Conservation (phyloP, 1,140 invertebrate species). For the Zaprionus gabonicus region DNA sequence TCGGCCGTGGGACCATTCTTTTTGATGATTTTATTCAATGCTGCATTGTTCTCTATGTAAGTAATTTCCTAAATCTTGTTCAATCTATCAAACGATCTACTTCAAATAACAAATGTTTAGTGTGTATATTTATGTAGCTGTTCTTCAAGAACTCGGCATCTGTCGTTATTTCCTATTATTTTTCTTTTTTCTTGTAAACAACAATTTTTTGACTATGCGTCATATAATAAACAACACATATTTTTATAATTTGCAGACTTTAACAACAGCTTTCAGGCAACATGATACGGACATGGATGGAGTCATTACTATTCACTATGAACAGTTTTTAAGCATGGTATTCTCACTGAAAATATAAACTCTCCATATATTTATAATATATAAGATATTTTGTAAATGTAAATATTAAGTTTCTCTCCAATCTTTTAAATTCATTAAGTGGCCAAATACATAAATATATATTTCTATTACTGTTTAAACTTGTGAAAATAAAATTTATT, state of each 20-base stretch:
- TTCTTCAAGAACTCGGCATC: no score
- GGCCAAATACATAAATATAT: constrained; percentile 21
- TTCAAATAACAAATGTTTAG: no score
- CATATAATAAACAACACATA: not conserved
- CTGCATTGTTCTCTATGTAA: constrained; percentile 96
- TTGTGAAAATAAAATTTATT: constrained; percentile 8
- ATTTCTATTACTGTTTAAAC: constrained; percentile 1
- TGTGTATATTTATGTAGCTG: no score
- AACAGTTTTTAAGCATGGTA: constrained; percentile 98
- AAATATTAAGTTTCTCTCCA: constrained; percentile 15
- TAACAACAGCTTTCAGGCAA: constrained; percentile 95
- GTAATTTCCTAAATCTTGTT: constrained; percentile 74
- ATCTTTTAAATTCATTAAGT: not conserved
- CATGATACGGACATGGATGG: constrained; percentile 97
- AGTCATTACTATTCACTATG: constrained; percentile 97
- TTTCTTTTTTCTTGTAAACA: not conserved
- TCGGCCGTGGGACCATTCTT: constrained; percentile 94
- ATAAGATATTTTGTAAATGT: constrained; percentile 27
- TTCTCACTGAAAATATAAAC: constrained; percentile 92
- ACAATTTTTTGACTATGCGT: no score
- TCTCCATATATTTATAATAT: constrained; percentile 4
- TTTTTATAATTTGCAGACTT: constrained; percentile 87
- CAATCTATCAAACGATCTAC: no score
- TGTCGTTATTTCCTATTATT: not conserved
- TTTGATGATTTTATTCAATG: constrained; percentile 99